Evolutionary conservation across 2,888 invertebrate genomes (phyloP).

Genomic region (Brachyopa scutellaris): DNA sequence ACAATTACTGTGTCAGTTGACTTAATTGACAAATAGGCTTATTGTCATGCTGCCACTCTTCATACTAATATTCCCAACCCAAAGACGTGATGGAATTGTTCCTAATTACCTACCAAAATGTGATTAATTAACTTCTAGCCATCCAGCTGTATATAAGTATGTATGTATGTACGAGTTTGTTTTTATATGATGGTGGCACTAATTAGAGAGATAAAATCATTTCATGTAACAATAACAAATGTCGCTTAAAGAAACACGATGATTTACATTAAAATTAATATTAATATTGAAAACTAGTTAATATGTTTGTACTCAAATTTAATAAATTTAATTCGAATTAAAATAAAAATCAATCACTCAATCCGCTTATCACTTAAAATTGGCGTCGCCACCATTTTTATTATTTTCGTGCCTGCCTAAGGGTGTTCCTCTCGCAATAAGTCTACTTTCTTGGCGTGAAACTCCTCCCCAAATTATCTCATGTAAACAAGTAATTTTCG

Average conservation of each 20-base stretch:
- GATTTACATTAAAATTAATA: no score
- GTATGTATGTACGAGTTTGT: no score
- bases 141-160: no score
- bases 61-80: not conserved
- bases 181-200: not conserved
- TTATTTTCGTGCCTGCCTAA: not conserved
- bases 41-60: not conserved
- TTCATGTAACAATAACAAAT: not conserved
- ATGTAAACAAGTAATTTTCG: slow-evolving; percentile 80
- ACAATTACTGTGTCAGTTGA: slow-evolving; percentile 4
- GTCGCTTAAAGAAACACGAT: not conserved
- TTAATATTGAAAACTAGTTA: no score
- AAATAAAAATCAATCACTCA: slow-evolving; percentile 15
- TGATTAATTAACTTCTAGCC: slow-evolving; percentile 23
- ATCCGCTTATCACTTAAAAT: slow-evolving; percentile 28
- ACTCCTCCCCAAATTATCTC: slow-evolving; percentile 76
- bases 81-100: not conserved
- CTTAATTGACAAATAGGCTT: slow-evolving; percentile 4
- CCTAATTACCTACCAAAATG: slow-evolving; percentile 19
- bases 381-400: slow-evolving; percentile 31
- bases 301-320: no score
- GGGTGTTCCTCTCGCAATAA: not conserved
- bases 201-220: slow-evolving; percentile 15
- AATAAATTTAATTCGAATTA: no score
- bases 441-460: not conserved